Evolutionary conservation across 30 jellyfish, hydroid and myxozoan genomes (phyloP).

Genomic region (Catostylus mosaicus): DNA sequence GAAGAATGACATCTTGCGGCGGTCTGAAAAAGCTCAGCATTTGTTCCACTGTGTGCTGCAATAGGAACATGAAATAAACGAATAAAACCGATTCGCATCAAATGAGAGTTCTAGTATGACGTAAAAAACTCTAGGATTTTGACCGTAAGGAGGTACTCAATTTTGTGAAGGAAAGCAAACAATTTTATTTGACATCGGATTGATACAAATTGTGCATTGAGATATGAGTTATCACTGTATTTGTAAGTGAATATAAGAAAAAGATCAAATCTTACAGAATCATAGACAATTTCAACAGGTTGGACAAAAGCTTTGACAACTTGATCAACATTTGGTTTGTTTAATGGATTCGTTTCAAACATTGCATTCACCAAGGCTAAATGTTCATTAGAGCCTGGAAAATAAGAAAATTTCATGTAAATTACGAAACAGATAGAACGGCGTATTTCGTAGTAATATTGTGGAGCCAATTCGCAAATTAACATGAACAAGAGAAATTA

Average conservation of each 20-base stretch:
- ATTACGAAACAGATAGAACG: too few species aligned
- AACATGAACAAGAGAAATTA: background rate
- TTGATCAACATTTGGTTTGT: conserved; percentile 86
- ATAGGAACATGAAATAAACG: background rate
- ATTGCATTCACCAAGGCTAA: conserved; percentile 82
- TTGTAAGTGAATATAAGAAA: background rate
- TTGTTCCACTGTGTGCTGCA: conserved; percentile 85
- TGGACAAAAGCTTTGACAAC: conserved; percentile 64
- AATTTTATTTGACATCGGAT: too few species aligned
- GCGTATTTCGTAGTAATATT: too few species aligned
- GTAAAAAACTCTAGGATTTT: too few species aligned
- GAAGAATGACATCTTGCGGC: conserved; percentile 93
- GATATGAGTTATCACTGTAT: too few species aligned
- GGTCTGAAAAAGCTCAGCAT: conserved; percentile 86
- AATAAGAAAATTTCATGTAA: too few species aligned
- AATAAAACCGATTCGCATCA: too few species aligned
- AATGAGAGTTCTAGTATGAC: too few species aligned
- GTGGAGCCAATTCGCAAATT: too few species aligned
- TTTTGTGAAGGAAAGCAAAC: too few species aligned
- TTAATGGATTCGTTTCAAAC: conserved; percentile 90
- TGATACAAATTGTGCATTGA: too few species aligned
- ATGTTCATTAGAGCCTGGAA: conserved; percentile 42
- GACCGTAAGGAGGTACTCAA: too few species aligned
- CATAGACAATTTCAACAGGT: conserved; percentile 93
- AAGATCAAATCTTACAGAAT: conserved; percentile 75